Conservation (phyloP, 2,797 vertebrate species). For the Poecile montanus region DNA sequence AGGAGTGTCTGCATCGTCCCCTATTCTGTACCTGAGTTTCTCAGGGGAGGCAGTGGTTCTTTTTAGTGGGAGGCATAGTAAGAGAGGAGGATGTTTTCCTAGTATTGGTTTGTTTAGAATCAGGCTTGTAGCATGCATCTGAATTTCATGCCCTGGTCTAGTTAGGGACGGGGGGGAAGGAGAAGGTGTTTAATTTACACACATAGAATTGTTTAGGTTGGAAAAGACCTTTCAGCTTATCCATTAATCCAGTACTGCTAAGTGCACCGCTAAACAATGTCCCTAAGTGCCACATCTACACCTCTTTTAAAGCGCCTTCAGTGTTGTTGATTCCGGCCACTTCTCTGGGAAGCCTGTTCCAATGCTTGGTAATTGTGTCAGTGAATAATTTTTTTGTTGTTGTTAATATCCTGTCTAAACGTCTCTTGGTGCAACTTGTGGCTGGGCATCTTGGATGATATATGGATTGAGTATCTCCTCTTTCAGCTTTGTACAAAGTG, state of each 20-base stretch:
- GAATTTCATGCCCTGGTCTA: neutral
- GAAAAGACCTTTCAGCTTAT: neutral
- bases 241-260: neutral
- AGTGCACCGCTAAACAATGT: neutral
- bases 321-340: rapidly evolving
- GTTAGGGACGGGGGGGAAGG: rapidly evolving
- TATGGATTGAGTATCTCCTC: neutral
- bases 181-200: neutral
- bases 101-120: neutral
- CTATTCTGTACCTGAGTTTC: conserved; percentile 68
- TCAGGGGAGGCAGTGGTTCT: neutral
- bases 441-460: neutral
- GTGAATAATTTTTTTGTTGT: neutral
- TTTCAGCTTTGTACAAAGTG: neutral
- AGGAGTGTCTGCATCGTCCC: conserved; percentile 84
- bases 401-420: too few relatives aligned
- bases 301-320: neutral
- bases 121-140: neutral
- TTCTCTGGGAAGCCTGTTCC: neutral
- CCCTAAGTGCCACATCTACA: neutral
- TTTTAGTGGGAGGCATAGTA: rapidly evolving
- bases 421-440: too few relatives aligned
- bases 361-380: too few relatives aligned
- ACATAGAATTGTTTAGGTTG: neutral
- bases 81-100: neutral